Evolutionary conservation across 2,797 vertebrate genomes (phyloP), one percentile per base, ranked within the genome.

Genomic region (Eulemur albifrons): DNA sequence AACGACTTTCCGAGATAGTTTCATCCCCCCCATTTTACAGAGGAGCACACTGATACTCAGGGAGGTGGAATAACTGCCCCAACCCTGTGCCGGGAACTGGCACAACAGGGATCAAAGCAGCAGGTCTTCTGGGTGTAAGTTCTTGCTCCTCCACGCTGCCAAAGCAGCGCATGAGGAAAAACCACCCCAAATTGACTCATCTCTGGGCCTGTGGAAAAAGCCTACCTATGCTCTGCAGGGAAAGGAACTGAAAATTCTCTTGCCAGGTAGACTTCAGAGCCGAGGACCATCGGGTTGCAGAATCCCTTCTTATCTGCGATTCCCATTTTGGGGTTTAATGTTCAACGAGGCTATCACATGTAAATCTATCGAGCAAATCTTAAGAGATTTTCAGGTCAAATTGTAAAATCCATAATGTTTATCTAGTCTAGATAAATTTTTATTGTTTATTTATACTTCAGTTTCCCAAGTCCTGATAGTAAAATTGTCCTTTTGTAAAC

Each of bases 401-500:
- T 59, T 27, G 6, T 84, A 95, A 92, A 85, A 50, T 57, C 45
- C 83, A 38, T 38, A 32, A 32, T 69, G 77, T 89, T 91, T 77
- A 86, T 18, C 61, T 15, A 43, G 35, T 54, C 88, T 59, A 73
- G 90, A 88, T 70, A 88, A 25, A 35, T 48, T 90, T 73, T 90
- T 89, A 72, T 67, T 79, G 67, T 87, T 65, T 82, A 27, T 81
- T 93, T 95, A 75, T 73, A 90, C 88, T 75, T 79, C 76, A 80
- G 0, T 92, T 90, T 95, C 73, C 73, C 63, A 65, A 52, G 76
- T 21, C 32, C 72, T 80, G 48, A 61, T 57, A 48, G 92, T 67
- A 87, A 90, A 93, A 65, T 57, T 45, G 7, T 43, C 92, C 90
- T 87, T 77, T 50, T 5, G 50, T 38, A 81, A 94, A 90, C 57